Percentiles rank a stretch among this genome's conserved stretches.
Evolutionary conservation across 64 coral and sea anemone genomes (phyloP).

Genomic region (Montipora capricornis): DNA sequence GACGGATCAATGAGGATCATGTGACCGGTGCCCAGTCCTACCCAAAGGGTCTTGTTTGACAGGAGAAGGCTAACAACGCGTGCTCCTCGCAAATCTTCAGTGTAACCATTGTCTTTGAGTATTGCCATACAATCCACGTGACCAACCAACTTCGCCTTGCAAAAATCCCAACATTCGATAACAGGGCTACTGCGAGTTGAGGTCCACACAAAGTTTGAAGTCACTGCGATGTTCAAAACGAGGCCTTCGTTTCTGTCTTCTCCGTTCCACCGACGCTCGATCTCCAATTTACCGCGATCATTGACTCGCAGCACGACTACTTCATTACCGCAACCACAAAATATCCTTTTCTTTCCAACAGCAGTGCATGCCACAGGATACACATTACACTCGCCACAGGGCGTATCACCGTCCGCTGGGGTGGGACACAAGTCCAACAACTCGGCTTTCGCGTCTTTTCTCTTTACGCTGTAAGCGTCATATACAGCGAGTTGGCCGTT

Average conservation of each 20-base stretch:
- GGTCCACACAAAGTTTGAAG: conserved; percentile 68
- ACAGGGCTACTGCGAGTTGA: conserved; percentile 75
- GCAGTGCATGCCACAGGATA: conserved; percentile 73
- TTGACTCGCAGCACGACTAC: conserved; percentile 70
- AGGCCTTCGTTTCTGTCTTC: conserved; percentile 61
- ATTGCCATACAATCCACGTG: conserved; percentile 69
- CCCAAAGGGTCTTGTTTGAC: conserved; percentile 67
- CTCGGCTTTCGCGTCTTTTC: conserved; percentile 26
- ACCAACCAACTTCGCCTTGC: conserved; percentile 57
- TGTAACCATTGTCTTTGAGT: conserved; percentile 35
- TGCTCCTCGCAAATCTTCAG: conserved; percentile 55
- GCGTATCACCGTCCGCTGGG: neutral
- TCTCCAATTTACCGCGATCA: conserved; percentile 10
- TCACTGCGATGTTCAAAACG: conserved; percentile 90
- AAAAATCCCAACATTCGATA: conserved; percentile 84
- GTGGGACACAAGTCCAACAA: conserved; percentile 47
- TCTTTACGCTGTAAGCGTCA: conserved; percentile 49
- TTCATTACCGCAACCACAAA: conserved; percentile 88
- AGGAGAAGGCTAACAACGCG: conserved; percentile 90
- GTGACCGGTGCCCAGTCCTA: conserved; percentile 92
- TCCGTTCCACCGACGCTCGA: conserved; percentile 79
- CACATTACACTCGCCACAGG: neutral
- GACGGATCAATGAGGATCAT: conserved; percentile 80
- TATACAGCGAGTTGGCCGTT: conserved; percentile 88
- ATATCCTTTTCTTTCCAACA: conserved; percentile 66